Evolutionary conservation across 2,888 invertebrate genomes (phyloP).

Genomic region (Siphonodentalium dalli): DNA sequence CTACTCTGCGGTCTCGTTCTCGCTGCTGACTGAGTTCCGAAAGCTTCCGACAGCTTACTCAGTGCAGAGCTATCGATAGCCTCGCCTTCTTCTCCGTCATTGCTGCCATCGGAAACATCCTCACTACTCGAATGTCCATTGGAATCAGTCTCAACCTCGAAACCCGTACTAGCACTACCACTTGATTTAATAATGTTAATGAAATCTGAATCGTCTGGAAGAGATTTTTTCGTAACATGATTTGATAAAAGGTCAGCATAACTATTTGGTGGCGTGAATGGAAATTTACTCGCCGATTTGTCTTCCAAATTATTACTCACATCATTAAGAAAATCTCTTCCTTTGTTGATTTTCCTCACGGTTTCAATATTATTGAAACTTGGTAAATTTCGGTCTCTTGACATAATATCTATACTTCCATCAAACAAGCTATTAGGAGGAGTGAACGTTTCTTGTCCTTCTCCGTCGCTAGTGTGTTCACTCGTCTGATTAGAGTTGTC

Average conservation of each 20-base stretch:
- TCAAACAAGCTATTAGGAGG: conserved; percentile 46
- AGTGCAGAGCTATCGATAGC: too few relatives aligned
- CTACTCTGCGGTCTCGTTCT: too few relatives aligned
- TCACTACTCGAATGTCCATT: too few relatives aligned
- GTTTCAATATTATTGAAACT: conserved; percentile 64
- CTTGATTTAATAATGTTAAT: background rate
- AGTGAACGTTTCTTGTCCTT: conserved; percentile 34
- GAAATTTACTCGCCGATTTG: conserved; percentile 39
- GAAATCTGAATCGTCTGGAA: background rate
- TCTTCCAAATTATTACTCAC: too few relatives aligned
- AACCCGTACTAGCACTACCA: conserved; percentile 3
- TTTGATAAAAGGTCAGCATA: conserved; percentile 60
- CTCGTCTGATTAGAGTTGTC: conserved; percentile 1
- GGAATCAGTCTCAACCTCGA: conserved; percentile 7
- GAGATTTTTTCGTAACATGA: conserved; percentile 33
- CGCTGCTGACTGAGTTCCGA: too few relatives aligned
- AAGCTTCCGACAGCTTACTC: too few relatives aligned
- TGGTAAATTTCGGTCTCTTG: conserved; percentile 48
- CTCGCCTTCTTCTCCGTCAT: too few relatives aligned
- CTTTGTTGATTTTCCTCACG: conserved; percentile 63
- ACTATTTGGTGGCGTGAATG: conserved; percentile 65
- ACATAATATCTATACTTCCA: conserved; percentile 13
- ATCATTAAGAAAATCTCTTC: too few relatives aligned
- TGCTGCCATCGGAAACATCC: too few relatives aligned
- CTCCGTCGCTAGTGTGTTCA: conserved; percentile 6